Base-by-base conservation (phyloP, 2,113 vertebrate genomes). In the Perca flavescens region DNA sequence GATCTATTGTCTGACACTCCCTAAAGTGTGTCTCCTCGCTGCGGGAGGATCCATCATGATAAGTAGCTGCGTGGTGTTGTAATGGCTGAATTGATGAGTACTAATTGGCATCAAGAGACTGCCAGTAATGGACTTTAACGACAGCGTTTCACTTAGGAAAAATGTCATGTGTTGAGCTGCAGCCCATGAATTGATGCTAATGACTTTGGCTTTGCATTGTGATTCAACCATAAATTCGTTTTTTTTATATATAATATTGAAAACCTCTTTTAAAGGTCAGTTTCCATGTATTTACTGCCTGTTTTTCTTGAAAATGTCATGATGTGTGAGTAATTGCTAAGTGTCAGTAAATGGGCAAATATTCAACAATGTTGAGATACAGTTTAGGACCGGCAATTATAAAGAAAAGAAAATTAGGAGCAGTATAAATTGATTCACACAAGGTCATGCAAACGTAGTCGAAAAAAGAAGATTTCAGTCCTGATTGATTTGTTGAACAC, bases 31-130 rank as follows among this genome's bases (percentile, higher is more conserved):
- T 62, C 63, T 77, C 62, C 61, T 74, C 1, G 12, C 76, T 62
- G 74, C 1, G 2, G 46, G 82, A 72, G 76, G 62, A 84, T 92
- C 85, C 74, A 88, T 92, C 66, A 77, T 61, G 61, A 80, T 85
- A 73, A 88, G 75, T 66, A 73, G 84, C 82, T 73, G 49, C n/a
- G 36, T 25, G 14, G 43, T 16, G 67, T 66, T 62, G 63, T 79
- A 83, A 74, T 65, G 63, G 72, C 31, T 70, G 74, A 72, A 40
- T 82, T 73, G 86, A 93, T 79, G 82, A 88, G 71, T 14, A 31
- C 74, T 90, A 86, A 91, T 87, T 88, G 58, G 71, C 71, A 60
- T 57, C 63, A 8, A 66, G 77, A 76, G 79, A 82, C 76, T 49
- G 46, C 28, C 66, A 28, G 80, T 86, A 85, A 79, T 82, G 82